A percentile compares a stretch with the other conserved stretches of the same genome.
Evolutionary conservation across 2,113 vertebrate genomes (phyloP).

Genomic region (Tragelaphus imberbis): DNA sequence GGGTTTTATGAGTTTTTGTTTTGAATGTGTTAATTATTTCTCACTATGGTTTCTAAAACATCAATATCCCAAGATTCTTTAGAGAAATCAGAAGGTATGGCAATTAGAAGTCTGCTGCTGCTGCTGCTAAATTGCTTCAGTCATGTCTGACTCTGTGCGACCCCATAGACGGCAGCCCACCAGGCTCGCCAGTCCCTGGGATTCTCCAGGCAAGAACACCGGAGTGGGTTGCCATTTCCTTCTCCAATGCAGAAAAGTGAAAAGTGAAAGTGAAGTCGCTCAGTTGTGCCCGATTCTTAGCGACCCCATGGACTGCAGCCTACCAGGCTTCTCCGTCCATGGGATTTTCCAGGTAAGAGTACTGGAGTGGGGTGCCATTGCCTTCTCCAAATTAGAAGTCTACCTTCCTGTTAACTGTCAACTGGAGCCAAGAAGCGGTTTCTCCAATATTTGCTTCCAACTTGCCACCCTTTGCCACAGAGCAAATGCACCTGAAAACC

Average conservation of each 20-base stretch:
- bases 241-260: too few relatives aligned
- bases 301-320: too few relatives aligned
- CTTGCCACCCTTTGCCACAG: neutral
- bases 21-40: neutral
- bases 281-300: too few relatives aligned
- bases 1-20: neutral
- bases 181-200: too few relatives aligned
- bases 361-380: too few relatives aligned
- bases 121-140: too few relatives aligned
- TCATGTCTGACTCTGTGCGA: rapidly evolving
- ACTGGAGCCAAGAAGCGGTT: neutral
- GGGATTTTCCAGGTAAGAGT: too few relatives aligned
- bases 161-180: too few relatives aligned
- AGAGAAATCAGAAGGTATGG: neutral
- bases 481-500: conserved; percentile 58
- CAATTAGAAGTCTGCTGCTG: neutral
- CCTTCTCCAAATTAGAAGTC: neutral
- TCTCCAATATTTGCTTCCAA: neutral
- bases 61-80: neutral
- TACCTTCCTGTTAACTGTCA: neutral
- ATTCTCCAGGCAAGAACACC: too few relatives aligned
- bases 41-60: neutral
- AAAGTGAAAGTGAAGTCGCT: too few relatives aligned
- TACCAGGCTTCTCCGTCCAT: too few relatives aligned
- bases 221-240: too few relatives aligned